Evolutionary conservation across 2,888 invertebrate species (phyloP).

Genomic region (Lasioglossum malachurum): DNA sequence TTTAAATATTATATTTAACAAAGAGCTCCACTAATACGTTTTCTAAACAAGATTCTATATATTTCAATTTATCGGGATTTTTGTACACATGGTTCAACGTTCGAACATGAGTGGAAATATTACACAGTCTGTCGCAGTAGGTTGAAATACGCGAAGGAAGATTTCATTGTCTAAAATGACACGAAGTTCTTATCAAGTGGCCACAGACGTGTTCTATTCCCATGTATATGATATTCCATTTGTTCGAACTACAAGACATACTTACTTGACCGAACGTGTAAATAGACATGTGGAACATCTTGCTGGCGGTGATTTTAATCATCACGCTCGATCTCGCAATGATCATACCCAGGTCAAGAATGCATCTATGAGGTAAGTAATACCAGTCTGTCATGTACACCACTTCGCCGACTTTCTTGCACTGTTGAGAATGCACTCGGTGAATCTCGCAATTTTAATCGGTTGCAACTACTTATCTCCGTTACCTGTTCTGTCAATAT

Average conservation of each 20-base stretch:
- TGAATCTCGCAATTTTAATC: not conserved
- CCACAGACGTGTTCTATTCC: too few relatives aligned
- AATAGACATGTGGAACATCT: conserved; percentile 75
- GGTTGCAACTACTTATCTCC: not conserved
- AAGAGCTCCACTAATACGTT: not conserved
- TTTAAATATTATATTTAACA: not conserved
- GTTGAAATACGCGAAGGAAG: conserved; percentile 55
- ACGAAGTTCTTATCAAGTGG: not conserved
- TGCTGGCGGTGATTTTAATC: conserved; percentile 76
- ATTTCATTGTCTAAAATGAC: conserved; percentile 55
- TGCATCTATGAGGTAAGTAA: conserved; percentile 66
- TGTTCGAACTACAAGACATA: conserved; percentile 18
- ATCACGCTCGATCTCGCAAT: conserved; percentile 70
- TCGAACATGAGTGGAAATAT: not conserved
- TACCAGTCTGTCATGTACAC: conserved; percentile 79
- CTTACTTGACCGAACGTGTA: conserved; percentile 75
- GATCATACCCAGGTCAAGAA: conserved; percentile 71
- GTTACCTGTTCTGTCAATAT: conserved; percentile 66
- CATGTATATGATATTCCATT: not conserved
- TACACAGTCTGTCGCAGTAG: conserved; percentile 34
- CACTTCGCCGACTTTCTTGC: conserved; percentile 72
- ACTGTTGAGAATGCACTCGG: conserved; percentile 56
- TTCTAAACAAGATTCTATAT: not conserved
- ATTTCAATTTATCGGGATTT: not conserved
- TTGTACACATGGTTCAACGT: not conserved